Evolutionary conservation across 2,113 vertebrate species (phyloP).

Genomic region (Mesitornis unicolor): DNA sequence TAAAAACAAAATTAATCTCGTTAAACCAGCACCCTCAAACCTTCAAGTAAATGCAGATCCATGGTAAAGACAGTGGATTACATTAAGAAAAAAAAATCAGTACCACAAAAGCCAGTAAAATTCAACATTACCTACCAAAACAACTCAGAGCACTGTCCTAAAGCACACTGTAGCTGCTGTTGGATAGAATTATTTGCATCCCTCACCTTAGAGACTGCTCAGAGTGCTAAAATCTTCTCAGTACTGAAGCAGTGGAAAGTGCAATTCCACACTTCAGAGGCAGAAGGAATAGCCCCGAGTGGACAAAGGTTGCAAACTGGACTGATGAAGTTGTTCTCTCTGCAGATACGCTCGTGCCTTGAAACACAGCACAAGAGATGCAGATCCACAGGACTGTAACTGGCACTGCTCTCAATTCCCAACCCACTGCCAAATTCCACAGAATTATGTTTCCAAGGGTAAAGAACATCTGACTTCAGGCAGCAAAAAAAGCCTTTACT

Average conservation of each 20-base stretch:
- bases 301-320: not conserved
- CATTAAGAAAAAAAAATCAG: not conserved
- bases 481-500: not conserved
- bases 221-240: not conserved
- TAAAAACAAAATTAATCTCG: not conserved
- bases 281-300: not conserved
- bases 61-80: not conserved
- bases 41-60: not conserved
- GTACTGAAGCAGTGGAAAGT: not conserved
- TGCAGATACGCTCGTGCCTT: rapidly evolving
- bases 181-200: not conserved
- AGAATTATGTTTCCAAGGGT: conserved; percentile 22
- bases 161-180: not conserved
- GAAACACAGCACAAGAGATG: not conserved
- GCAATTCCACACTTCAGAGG: not conserved
- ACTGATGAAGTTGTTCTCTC: not conserved
- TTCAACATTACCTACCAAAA: not conserved
- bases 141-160: not conserved
- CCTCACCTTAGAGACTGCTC: not conserved
- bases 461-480: conserved; percentile 7
- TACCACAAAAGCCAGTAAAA: not conserved
- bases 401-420: not conserved
- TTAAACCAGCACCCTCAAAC: not conserved
- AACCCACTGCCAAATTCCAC: conserved; percentile 25
- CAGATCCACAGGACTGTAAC: not conserved